Conservation (phyloP, 2,888 invertebrate species). For the Galeruca laticollis region DNA sequence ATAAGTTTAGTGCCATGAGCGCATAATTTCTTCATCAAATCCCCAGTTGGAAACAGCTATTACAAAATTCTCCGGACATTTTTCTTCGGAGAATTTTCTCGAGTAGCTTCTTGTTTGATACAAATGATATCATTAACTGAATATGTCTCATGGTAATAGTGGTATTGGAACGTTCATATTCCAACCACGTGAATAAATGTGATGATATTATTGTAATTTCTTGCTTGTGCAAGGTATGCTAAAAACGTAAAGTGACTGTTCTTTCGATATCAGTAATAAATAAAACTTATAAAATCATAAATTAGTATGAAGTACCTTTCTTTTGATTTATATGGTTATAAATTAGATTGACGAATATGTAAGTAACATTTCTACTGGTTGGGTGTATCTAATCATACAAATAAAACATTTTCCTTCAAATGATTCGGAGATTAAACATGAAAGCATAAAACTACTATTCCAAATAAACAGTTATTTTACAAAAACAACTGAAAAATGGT, state of each 20-base stretch:
- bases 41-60: not conserved
- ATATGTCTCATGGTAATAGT: conserved; percentile 5
- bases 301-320: too few species aligned
- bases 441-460: too few species aligned
- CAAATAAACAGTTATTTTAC: too few species aligned
- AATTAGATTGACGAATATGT: too few species aligned
- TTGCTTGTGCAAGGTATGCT: not conserved
- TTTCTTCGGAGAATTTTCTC: not conserved
- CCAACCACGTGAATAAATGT: conserved; percentile 18
- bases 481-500: too few species aligned
- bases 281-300: too few species aligned
- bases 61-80: not conserved
- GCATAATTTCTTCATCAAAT: conserved; percentile 8
- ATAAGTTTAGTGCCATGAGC: not conserved
- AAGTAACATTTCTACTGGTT: too few species aligned
- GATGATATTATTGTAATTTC: conserved; percentile 2
- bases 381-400: too few species aligned
- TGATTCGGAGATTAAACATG: too few species aligned
- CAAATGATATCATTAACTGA: conserved; percentile 15
- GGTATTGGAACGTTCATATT: conserved; percentile 10
- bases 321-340: too few species aligned
- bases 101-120: not conserved
- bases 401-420: too few species aligned
- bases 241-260: not conserved
- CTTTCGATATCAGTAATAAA: too few species aligned